Percentiles rank a stretch among this genome's conserved stretches.
Evolutionary conservation across 1,140 invertebrate species (phyloP).

Genomic region (Oncopeltus fasciatus): DNA sequence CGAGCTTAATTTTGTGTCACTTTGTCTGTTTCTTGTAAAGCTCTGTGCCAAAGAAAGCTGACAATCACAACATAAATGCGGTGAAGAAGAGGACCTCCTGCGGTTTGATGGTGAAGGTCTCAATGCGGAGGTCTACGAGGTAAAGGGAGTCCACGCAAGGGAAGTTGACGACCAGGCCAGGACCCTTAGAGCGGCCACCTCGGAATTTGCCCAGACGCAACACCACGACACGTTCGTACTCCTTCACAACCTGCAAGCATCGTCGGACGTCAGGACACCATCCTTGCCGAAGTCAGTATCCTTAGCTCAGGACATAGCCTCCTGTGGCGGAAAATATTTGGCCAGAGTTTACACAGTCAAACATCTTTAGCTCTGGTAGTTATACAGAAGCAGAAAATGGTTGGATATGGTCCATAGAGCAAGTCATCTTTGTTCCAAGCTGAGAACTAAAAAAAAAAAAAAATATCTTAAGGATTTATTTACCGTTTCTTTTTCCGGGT

Average conservation of each 20-base stretch:
- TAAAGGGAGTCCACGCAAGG: slow-evolving; percentile 88
- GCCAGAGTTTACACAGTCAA: too few relatives aligned
- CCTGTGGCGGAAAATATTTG: too few relatives aligned
- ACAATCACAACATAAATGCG: background rate
- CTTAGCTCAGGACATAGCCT: too few relatives aligned
- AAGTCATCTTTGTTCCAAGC: too few relatives aligned
- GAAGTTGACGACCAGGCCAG: slow-evolving; percentile 86
- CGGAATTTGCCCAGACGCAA: slow-evolving; percentile 54
- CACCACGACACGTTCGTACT: slow-evolving; percentile 64
- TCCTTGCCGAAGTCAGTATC: too few relatives aligned
- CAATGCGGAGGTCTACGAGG: slow-evolving; percentile 74
- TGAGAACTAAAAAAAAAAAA: too few relatives aligned
- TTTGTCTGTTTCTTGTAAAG: background rate
- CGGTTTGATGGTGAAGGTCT: slow-evolving; percentile 86
- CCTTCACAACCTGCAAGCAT: slow-evolving; percentile 49
- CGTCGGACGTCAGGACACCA: too few relatives aligned
- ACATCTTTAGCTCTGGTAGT: too few relatives aligned
- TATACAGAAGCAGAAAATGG: too few relatives aligned
- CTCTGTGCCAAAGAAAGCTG: background rate
- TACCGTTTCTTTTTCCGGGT: too few relatives aligned
- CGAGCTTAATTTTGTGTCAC: background rate
- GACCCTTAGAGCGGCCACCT: slow-evolving; percentile 54
- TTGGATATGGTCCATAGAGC: too few relatives aligned
- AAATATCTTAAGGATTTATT: too few relatives aligned
- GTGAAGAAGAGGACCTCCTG: slow-evolving; percentile 59